Percentiles rank a stretch among this genome's conserved stretches.
Conservation (phyloP, 2,888 invertebrate species). For the Pelosia muscerda region DNA sequence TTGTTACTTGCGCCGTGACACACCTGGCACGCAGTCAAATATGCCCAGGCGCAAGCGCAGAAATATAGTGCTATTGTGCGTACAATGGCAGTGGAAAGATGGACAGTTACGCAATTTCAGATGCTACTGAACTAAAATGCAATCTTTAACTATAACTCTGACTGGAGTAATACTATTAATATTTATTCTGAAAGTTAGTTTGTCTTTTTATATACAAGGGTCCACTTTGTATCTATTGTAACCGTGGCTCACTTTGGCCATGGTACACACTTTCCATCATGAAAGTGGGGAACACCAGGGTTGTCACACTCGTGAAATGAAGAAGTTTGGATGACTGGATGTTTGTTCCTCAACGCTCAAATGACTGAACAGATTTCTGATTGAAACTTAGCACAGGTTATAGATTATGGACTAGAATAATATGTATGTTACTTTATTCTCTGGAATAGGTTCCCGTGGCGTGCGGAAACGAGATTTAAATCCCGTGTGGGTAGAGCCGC, state of each 20-base stretch:
- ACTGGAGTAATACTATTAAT: not conserved
- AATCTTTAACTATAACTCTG: not conserved
- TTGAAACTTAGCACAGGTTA: too few relatives aligned
- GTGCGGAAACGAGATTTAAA: not conserved
- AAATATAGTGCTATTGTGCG: constrained; percentile 12
- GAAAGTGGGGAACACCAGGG: too few relatives aligned
- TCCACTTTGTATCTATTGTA: too few relatives aligned
- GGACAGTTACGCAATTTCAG: constrained; percentile 11
- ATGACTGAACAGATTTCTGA: not conserved
- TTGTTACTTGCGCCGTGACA: constrained; percentile 54
- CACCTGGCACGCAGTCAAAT: constrained; percentile 62
- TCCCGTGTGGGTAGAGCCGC: too few relatives aligned
- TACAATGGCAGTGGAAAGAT: constrained; percentile 6
- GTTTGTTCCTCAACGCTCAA: not conserved
- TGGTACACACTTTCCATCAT: too few relatives aligned
- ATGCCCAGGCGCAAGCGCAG: constrained; percentile 24
- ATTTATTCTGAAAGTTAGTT: too few relatives aligned
- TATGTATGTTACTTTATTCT: not conserved
- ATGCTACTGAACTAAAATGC: not conserved
- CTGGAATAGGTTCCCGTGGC: not conserved
- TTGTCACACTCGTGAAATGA: too few relatives aligned
- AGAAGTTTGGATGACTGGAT: too few relatives aligned
- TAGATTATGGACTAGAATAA: too few relatives aligned
- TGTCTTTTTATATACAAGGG: too few relatives aligned
- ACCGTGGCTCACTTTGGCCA: too few relatives aligned